Base-by-base conservation (phyloP, 1,140 invertebrate genomes). In the Pseudomyrmex flavicornis region DNA sequence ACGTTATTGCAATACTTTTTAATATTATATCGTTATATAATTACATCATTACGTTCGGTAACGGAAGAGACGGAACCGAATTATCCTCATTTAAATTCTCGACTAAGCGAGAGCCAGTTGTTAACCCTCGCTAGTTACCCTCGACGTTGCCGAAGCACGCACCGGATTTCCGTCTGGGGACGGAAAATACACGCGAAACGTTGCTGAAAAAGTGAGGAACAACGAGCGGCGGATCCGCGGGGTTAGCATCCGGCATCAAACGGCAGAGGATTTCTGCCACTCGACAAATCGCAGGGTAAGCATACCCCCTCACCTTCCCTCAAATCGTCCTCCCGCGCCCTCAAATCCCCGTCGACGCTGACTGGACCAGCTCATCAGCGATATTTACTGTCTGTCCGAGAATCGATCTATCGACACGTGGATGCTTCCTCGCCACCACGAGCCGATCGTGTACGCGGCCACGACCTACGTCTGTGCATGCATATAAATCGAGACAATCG, bases 401-500 rank as follows among this genome's bases (percentile, higher is more conserved):
- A 58, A 89, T 89, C 88, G 86, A 91, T 92, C 84, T 88, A 89
- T 92, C 87, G 85, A 85, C 68, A 82, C 69, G 70, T 59, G 52
- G 10, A 56, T 54, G 48, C 7, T 70, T 44, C 12, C 54, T n/a
- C 52, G 35, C 20, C 77, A 9, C 26, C 50, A 50, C 59, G 50
- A 26, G 54, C 73, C 65, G 65, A 65, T 54, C 15, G 59, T 63
- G 70, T 82, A 82, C 22, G 10, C 63, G 65, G 58, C 22, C 61
- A 79, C 62, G 77, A 69, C 83, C 83, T 89, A 89, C 83, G 86
- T 89, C 87, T 86, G 79, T 87, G 82, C 86, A 85, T 82, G 85
- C 86, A 85, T 91, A 91, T 92, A 91, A 93, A 92, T 92, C 91
- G 90, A 93, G 92, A 94, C 92, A 94, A 93, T 93, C 91, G 92